A percentile compares a stretch with the other conserved stretches of the same genome.
phyloP scores from a whole-genome alignment of 2,113 vertebrate species.

The Lycaon pictus region DNA sequence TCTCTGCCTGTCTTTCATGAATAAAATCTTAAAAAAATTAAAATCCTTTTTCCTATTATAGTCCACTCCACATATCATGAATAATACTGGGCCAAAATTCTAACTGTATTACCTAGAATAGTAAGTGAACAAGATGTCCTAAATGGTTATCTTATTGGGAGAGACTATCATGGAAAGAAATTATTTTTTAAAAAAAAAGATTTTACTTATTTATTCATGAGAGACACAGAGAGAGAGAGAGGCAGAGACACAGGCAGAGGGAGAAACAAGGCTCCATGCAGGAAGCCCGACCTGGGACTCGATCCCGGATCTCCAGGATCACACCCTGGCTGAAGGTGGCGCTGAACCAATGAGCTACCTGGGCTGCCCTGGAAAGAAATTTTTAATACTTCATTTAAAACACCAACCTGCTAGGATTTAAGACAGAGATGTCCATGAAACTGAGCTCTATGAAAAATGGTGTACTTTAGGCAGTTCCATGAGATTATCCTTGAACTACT shows the following conservation, averaged over 20 bases:
- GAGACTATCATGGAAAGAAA: neutral
- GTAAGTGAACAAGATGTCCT: neutral
- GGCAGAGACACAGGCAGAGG: neutral
- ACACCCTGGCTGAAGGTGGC: neutral
- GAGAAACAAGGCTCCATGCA: neutral
- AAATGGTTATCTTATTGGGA: neutral
- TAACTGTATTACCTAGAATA: constrained; percentile 31
- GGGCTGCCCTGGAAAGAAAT: neutral
- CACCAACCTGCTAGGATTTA: neutral
- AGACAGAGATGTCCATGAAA: neutral
- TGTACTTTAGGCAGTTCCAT: neutral
- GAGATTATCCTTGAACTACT: neutral
- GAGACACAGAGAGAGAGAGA: neutral
- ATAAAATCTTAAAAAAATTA: neutral
- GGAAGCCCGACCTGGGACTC: neutral
- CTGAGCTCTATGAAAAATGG: neutral
- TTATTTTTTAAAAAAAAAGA: neutral
- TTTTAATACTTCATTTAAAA: constrained; percentile 30
- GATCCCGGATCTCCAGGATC: neutral
- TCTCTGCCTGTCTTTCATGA: too few species aligned
- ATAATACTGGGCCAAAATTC: neutral
- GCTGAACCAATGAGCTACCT: neutral
- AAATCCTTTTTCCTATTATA: constrained; percentile 19
- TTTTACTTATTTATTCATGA: neutral
- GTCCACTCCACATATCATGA: neutral